phyloP scores from a whole-genome alignment of 1,140 invertebrate species.

The Eriosoma lanigerum region DNA sequence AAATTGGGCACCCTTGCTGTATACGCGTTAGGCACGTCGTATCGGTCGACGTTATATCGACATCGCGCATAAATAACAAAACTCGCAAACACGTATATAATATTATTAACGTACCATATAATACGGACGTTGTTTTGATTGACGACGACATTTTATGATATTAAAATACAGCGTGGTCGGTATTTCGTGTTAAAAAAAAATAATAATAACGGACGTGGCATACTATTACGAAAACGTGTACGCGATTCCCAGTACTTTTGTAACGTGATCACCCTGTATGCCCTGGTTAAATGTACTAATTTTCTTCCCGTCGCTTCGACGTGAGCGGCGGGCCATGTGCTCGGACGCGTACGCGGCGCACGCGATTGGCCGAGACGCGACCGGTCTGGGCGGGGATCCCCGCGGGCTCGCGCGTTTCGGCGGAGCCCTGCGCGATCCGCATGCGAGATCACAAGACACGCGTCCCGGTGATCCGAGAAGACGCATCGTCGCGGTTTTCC shows the following conservation, averaged over 20 bases:
- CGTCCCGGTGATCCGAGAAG: background rate
- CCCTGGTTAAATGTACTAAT: too few relatives aligned
- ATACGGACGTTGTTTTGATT: background rate
- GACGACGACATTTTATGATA: background rate
- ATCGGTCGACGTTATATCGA: background rate
- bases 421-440: background rate
- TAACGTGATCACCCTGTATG: too few relatives aligned
- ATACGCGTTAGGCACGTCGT: background rate
- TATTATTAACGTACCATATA: background rate
- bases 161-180: too few relatives aligned
- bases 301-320: too few relatives aligned
- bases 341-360: background rate
- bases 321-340: slow-evolving; percentile 1
- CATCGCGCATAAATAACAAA: background rate
- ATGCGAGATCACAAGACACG: background rate
- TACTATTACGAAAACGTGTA: too few relatives aligned
- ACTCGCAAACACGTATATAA: too few relatives aligned
- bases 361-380: slow-evolving; percentile 3
- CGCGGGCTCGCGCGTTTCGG: background rate
- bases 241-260: too few relatives aligned
- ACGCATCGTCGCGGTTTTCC: background rate
- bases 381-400: background rate
- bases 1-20: too few relatives aligned
- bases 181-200: too few relatives aligned
- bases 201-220: background rate